phyloP scores from a whole-genome alignment of 2,888 invertebrate genomes.

The Ecdyonurus torrentis region DNA sequence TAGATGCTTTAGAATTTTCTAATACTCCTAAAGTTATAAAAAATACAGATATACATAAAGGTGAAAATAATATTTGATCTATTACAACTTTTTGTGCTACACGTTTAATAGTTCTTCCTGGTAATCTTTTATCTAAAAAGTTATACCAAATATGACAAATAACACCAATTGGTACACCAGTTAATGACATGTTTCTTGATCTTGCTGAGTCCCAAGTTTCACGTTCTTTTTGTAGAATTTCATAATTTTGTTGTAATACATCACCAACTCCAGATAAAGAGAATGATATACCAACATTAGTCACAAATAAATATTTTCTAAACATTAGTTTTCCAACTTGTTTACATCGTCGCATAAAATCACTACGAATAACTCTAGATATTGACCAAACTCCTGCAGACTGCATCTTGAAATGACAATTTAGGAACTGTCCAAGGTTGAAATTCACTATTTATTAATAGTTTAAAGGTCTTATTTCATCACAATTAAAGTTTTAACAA shows the following conservation, averaged over 20 bases:
- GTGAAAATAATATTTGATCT: constrained; percentile 74
- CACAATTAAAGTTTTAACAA: background rate
- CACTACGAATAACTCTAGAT: constrained; percentile 5
- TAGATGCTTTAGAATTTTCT: constrained; percentile 41
- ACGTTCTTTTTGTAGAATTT: constrained; percentile 36
- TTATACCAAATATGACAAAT: constrained; percentile 79
- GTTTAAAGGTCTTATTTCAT: background rate
- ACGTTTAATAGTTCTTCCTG: constrained; percentile 44
- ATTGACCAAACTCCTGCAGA: background rate
- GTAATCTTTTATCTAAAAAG: constrained; percentile 49
- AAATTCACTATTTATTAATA: background rate
- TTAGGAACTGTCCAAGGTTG: background rate
- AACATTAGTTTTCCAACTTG: constrained; percentile 15
- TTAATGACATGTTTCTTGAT: constrained; percentile 57
- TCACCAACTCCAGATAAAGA: constrained; percentile 64
- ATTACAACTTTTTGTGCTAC: constrained; percentile 61
- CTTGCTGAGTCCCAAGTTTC: constrained; percentile 39
- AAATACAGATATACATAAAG: constrained; percentile 57
- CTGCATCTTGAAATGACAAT: background rate
- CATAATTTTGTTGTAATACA: constrained; percentile 61
- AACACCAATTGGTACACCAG: constrained; percentile 60
- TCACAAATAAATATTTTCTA: constrained; percentile 46
- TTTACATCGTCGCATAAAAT: constrained; percentile 7
- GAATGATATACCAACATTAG: constrained; percentile 63
- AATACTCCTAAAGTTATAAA: constrained; percentile 57